Evolutionary conservation across 2,113 vertebrate genomes (phyloP).

Genomic region (Pelvicachromis taeniatus): DNA sequence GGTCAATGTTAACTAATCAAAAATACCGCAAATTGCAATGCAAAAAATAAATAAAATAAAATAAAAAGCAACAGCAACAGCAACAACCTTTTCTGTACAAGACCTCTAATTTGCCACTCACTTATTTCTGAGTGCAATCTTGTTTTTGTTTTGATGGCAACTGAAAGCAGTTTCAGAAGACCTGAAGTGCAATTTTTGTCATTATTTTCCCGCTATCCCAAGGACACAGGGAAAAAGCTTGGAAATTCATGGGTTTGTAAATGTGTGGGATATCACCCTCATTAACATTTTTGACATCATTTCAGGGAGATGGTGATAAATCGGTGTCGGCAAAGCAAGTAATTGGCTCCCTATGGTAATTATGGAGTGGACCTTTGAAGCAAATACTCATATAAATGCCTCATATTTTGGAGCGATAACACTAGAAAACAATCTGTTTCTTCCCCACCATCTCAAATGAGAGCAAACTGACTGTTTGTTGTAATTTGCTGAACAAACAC

Average conservation of each 20-base stretch:
- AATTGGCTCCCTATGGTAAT: slow-evolving; percentile 57
- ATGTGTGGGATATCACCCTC: slow-evolving; percentile 17
- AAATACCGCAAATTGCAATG: neutral
- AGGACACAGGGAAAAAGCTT: neutral
- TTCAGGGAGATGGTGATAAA: slow-evolving; percentile 25
- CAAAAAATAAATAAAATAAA: neutral
- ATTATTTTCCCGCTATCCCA: slow-evolving; percentile 5
- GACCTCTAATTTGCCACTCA: neutral
- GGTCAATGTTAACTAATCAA: neutral
- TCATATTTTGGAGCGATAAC: slow-evolving; percentile 19
- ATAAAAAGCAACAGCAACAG: neutral
- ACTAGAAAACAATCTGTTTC: slow-evolving; percentile 26
- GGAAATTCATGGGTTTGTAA: slow-evolving; percentile 6
- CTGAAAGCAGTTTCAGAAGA: neutral
- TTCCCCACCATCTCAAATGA: neutral
- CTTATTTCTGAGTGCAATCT: neutral
- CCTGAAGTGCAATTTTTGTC: neutral
- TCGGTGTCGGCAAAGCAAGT: slow-evolving; percentile 28
- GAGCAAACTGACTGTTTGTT: slow-evolving; percentile 34
- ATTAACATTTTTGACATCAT: slow-evolving; percentile 48
- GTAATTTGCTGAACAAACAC: slow-evolving; percentile 14
- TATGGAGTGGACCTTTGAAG: slow-evolving; percentile 45
- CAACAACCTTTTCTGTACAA: neutral
- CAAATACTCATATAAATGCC: slow-evolving; percentile 38
- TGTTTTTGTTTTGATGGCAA: neutral